Evolutionary conservation across 2,888 invertebrate genomes (phyloP).

Genomic region (Cataglyphis altisquamis): DNA sequence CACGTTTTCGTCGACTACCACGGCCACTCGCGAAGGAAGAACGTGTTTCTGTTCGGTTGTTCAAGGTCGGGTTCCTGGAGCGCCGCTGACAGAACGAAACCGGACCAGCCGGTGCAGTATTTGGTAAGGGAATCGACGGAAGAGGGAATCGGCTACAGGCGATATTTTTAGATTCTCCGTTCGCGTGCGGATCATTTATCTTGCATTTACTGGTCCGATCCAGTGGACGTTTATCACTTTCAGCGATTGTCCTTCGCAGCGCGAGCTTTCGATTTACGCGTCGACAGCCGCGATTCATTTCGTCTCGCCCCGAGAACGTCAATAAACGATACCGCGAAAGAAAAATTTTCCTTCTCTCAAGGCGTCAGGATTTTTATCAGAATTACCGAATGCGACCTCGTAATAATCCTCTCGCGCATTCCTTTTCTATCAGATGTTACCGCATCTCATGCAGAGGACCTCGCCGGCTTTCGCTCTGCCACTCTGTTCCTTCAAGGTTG

Average conservation of each 20-base stretch:
- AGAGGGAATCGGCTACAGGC: background rate
- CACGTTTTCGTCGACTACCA: slow-evolving; percentile 92
- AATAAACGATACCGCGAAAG: background rate
- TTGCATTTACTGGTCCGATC: slow-evolving; percentile 9
- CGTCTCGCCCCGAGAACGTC: background rate
- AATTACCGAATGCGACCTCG: background rate
- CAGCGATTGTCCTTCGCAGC: background rate
- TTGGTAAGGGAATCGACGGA: slow-evolving; percentile 86
- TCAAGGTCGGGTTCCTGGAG: slow-evolving; percentile 91
- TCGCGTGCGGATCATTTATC: slow-evolving; percentile 28
- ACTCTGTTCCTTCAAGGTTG: slow-evolving; percentile 92
- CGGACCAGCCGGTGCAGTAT: slow-evolving; percentile 89
- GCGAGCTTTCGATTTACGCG: slow-evolving; percentile 26
- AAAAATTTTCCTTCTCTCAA: background rate
- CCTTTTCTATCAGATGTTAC: slow-evolving; percentile 88
- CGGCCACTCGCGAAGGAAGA: slow-evolving; percentile 94
- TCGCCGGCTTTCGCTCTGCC: slow-evolving; percentile 91
- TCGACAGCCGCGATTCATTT: slow-evolving; percentile 7
- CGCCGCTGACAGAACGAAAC: slow-evolving; percentile 88
- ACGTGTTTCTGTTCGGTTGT: slow-evolving; percentile 95
- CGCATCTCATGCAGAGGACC: slow-evolving; percentile 90
- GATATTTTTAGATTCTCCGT: slow-evolving; percentile 65
- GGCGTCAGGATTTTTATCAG: background rate
- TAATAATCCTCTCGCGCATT: slow-evolving; percentile 2
- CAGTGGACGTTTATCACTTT: slow-evolving; percentile 32